Base-by-base conservation (phyloP, 2,888 invertebrate genomes). In the Candidula unifasciata region DNA sequence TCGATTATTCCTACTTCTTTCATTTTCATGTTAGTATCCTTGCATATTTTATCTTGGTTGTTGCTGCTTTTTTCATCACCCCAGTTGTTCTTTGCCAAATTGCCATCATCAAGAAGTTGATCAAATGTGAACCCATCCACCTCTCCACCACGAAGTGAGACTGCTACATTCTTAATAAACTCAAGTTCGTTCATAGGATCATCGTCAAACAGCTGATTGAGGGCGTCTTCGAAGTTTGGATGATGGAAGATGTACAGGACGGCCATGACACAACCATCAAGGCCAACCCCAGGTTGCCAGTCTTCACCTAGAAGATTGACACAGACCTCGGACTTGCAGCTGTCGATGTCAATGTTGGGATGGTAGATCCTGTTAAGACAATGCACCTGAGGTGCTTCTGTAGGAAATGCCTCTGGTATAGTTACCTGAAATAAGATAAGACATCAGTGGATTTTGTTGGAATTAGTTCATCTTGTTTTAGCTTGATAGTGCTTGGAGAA, bases 341-440 rank as follows among this genome's bases (percentile, higher is more conserved):
- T 74, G 0, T 73, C 73, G 13, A 81, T 30, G 95, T 98, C 98
- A 93, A 99, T 98, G 94, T 99, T 99, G 33, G 98, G 98, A 94
- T 99, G 98, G 94, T 98, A 98, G 82, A 98, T 97, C 91, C 96
- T 96, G 69, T 98, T 98, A 94, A 97, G 97, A 94, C 98, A 98
- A 94, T 97, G 97, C 60, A 98, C 98, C 94, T 97, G 97, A 57
- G 98, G 98, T 76, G 98, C 97, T 93, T 97, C 97, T 91, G 97
- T 97, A 66, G 98, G 98, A 94, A 98, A 98, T 94, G 97, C 97
- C 91, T 97, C 97, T 91, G 97, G 97, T 93, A 98, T 96, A 95
- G 96, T 95, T 97, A 98, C 95, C 97, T 98, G 95, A 97, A 98
- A 91, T 5, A 24, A 71, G 71, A 24, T n/a, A 54, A 57, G 27